Evolutionary conservation across 2,797 vertebrate species (phyloP).

Genomic region (Cheirogaleus major): DNA sequence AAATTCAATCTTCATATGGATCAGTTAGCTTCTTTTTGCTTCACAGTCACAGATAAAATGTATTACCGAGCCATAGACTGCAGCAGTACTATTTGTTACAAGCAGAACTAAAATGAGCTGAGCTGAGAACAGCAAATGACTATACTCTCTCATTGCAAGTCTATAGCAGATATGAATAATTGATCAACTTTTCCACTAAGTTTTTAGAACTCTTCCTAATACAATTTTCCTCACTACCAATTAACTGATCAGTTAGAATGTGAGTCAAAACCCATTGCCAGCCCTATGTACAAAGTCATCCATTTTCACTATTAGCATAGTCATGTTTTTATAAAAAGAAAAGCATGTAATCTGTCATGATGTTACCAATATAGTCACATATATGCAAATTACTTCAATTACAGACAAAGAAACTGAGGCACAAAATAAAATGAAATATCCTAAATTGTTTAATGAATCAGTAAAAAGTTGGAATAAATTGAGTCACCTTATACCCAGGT

Average conservation of each 20-base stretch:
- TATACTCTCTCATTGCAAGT: not conserved
- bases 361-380: not conserved
- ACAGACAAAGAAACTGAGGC: not conserved
- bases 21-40: not conserved
- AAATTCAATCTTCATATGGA: not conserved
- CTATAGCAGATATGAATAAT: not conserved
- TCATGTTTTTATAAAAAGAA: not conserved
- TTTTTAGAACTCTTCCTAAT: not conserved
- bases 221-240: not conserved
- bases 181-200: not conserved
- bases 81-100: not conserved
- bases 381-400: not conserved
- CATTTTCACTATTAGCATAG: not conserved
- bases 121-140: not conserved
- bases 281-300: not conserved
- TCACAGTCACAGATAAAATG: not conserved
- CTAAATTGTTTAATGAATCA: slow-evolving; percentile 10
- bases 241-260: not conserved
- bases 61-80: not conserved
- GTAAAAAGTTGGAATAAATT: not conserved
- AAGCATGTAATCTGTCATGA: not conserved
- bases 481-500: not conserved
- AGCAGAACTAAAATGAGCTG: not conserved
- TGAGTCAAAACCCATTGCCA: not conserved
- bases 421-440: not conserved